These are phyloP conservation scores for Oncorhynchus nerka DNA, from an alignment of 2,113 vertebrate genomes.

Conservation along the genomic window DNA sequence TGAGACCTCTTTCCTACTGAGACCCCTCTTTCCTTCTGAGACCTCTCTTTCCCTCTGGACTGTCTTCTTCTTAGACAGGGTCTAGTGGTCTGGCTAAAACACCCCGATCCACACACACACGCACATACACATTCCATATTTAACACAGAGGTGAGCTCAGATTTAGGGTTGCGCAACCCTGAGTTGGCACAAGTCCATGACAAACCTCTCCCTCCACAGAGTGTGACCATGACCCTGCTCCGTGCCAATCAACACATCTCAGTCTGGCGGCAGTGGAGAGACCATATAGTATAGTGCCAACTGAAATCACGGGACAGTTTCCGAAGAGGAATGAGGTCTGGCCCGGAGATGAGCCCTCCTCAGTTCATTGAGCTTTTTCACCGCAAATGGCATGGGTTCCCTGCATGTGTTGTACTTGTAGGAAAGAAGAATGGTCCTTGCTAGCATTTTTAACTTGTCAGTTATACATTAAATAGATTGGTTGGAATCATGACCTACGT, in stretches of 20 bases:
- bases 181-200: not conserved
- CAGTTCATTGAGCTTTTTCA: too few relatives aligned
- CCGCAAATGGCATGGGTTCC: not conserved
- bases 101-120: not conserved
- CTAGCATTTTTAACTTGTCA: not conserved
- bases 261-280: slow-evolving; percentile 32
- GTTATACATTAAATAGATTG: not conserved
- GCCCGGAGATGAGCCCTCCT: not conserved
- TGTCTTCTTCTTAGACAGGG: slow-evolving; percentile 7
- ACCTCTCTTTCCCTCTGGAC: slow-evolving; percentile 28
- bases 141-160: not conserved
- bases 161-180: not conserved
- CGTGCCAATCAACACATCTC: slow-evolving; percentile 54
- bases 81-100: not conserved
- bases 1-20: too few relatives aligned
- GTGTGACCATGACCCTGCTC: slow-evolving; percentile 3
- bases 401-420: not conserved
- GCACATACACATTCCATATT: not conserved
- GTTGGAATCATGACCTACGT: not conserved
- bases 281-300: slow-evolving; percentile 30
- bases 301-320: slow-evolving; percentile 19
- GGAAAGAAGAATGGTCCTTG: not conserved
- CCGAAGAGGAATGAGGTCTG: slow-evolving; percentile 20
- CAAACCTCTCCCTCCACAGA: not conserved
- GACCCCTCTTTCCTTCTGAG: too few relatives aligned